Evolutionary conservation across 2,888 invertebrate species (phyloP).

Genomic region (Sinhomidia bicolor): DNA sequence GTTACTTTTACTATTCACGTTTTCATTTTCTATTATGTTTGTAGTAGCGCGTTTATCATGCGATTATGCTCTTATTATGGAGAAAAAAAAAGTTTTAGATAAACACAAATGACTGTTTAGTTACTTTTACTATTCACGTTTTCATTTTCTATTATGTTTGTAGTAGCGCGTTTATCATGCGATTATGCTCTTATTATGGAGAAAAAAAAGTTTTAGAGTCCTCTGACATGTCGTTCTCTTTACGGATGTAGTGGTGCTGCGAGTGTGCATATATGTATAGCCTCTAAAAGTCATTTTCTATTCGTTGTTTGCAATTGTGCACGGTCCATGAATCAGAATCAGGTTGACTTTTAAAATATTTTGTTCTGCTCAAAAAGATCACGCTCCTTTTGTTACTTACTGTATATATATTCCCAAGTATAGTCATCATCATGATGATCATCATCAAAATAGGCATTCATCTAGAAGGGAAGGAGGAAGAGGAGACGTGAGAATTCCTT

Average conservation of each 20-base stretch:
- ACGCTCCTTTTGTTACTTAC: constrained; percentile 42
- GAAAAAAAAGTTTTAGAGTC: constrained; percentile 27
- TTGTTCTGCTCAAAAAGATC: constrained; percentile 19
- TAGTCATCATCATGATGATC: too few relatives aligned
- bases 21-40: not conserved
- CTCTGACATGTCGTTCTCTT: constrained; percentile 39
- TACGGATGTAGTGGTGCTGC: constrained; percentile 66
- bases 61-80: constrained; percentile 62
- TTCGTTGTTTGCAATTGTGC: constrained; percentile 57
- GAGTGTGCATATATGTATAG: too few relatives aligned
- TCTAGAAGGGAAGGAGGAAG: constrained; percentile 1
- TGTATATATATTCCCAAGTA: too few relatives aligned
- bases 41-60: not conserved
- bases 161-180: constrained; percentile 47
- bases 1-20: constrained; percentile 28
- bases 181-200: constrained; percentile 63
- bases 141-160: not conserved
- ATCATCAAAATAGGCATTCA: constrained; percentile 32
- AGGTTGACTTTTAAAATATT: constrained; percentile 70
- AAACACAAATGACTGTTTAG: not conserved
- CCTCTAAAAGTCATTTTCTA: constrained; percentile 51
- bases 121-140: constrained; percentile 28
- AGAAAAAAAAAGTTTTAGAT: constrained; percentile 40
- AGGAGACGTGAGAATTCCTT: constrained; percentile 43
- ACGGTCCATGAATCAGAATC: constrained; percentile 73